These are phyloP conservation scores for Platygyra sinensis DNA, from an alignment of 64 coral and sea anemone genomes.

Conservation along the genomic window DNA sequence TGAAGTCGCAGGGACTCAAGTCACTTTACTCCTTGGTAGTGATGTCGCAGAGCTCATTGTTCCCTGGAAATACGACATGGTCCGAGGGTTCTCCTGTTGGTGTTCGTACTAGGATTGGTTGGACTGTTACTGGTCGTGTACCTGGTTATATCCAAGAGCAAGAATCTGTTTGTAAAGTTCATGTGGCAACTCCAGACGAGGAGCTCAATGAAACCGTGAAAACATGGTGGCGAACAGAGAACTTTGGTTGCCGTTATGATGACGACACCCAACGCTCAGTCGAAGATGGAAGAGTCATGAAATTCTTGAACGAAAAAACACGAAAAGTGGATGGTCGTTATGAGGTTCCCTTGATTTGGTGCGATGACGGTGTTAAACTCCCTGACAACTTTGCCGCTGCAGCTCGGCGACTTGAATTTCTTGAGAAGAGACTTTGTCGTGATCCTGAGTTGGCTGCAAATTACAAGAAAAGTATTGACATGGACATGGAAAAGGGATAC, in stretches of 20 bases:
- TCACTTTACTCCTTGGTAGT: constrained; percentile 37
- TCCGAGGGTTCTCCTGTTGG: constrained; percentile 5
- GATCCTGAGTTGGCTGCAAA: neutral
- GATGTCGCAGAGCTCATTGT: constrained; percentile 35
- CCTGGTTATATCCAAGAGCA: constrained; percentile 1
- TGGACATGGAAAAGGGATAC: constrained; percentile 20
- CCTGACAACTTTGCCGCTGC: neutral
- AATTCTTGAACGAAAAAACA: constrained; percentile 22
- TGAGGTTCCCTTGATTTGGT: constrained; percentile 29
- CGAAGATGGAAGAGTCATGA: constrained; percentile 29
- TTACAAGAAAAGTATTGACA: constrained; percentile 25
- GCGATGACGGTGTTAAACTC: neutral
- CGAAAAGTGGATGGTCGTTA: constrained; percentile 24
- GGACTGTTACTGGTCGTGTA: constrained; percentile 36
- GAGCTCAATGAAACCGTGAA: neutral
- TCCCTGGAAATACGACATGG: constrained; percentile 4
- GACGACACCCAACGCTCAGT: constrained; percentile 17
- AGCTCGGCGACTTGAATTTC: neutral
- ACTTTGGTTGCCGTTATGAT: constrained; percentile 33
- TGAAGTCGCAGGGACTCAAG: constrained; percentile 6
- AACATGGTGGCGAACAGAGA: constrained; percentile 12
- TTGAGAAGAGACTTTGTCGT: constrained; percentile 6
- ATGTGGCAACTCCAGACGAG: constrained; percentile 3
- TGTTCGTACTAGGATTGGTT: constrained; percentile 12
- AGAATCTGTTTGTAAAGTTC: constrained; percentile 36